Conservation (phyloP, 2,113 vertebrate genomes). For the Puntigrus tetrazona region DNA sequence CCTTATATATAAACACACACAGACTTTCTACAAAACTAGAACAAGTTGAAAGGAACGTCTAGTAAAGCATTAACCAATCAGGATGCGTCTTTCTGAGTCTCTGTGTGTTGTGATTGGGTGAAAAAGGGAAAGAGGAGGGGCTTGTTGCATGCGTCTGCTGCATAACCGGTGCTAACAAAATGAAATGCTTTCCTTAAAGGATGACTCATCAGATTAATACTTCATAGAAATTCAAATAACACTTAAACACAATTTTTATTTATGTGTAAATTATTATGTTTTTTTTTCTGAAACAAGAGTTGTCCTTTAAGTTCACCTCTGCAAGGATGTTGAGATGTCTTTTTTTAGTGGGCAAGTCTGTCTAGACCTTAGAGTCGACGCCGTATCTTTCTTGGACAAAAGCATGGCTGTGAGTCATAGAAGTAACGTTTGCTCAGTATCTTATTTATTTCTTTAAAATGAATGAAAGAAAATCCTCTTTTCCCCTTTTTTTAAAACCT, state of each 20-base stretch:
- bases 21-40: not conserved
- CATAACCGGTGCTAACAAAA: not conserved
- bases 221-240: not conserved
- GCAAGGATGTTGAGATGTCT: not conserved
- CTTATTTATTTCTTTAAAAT: no score
- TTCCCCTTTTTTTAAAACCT: not conserved
- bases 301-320: constrained; percentile 49
- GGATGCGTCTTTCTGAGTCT: not conserved
- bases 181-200: constrained; percentile 58
- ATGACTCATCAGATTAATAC: constrained; percentile 18
- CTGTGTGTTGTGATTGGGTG: constrained; percentile 28
- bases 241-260: not conserved
- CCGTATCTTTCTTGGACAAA: not conserved
- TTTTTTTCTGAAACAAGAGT: constrained; percentile 7
- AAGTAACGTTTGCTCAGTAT: not conserved
- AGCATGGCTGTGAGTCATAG: not conserved
- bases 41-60: not conserved
- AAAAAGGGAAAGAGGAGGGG: constrained; percentile 27
- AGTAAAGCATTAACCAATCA: not conserved
- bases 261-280: not conserved
- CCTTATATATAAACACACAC: not conserved
- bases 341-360: not conserved
- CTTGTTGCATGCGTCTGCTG: constrained; percentile 64
- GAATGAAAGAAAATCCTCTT: not conserved
- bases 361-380: not conserved